Conservation (phyloP, 2,888 invertebrate species). For the Neria commutata region DNA sequence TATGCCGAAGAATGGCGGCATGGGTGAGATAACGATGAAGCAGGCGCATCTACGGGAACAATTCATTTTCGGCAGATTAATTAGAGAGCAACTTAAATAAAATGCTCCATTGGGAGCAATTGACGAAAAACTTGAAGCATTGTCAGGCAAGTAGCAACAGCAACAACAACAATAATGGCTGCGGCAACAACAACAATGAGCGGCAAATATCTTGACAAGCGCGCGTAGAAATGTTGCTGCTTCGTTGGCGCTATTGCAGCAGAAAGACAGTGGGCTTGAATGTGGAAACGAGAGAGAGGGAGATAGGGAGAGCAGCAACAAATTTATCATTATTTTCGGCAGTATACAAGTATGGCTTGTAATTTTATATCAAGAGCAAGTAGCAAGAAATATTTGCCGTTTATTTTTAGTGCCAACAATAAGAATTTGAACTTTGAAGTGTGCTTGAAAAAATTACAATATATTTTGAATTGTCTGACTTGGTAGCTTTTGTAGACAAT, state of each 20-base stretch:
- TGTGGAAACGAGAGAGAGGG: no score
- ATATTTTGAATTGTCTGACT: no score
- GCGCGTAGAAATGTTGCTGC: neutral
- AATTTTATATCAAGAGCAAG: neutral
- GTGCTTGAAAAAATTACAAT: no score
- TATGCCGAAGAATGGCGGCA: no score
- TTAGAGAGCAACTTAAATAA: constrained; percentile 28
- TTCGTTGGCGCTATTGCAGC: neutral
- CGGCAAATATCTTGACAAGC: neutral
- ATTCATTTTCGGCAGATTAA: constrained; percentile 25
- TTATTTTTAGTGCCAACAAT: neutral
- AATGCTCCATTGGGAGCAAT: constrained; percentile 46
- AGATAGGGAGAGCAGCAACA: no score
- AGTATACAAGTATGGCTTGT: no score
- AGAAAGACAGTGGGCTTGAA: no score
- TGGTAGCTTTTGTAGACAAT: no score
- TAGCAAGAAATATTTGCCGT: neutral
- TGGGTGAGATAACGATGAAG: neutral
- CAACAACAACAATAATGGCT: neutral
- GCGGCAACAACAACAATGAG: neutral
- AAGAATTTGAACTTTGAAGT: neutral
- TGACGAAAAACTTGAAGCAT: constrained; percentile 36
- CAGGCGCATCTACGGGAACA: neutral
- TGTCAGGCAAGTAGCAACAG: neutral
- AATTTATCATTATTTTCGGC: no score